A percentile compares a stretch with the other conserved stretches of the same genome.
These are phyloP conservation scores for Oreohelix idahoensis DNA, from an alignment of 1,140 invertebrate species.

Conservation along the genomic window DNA sequence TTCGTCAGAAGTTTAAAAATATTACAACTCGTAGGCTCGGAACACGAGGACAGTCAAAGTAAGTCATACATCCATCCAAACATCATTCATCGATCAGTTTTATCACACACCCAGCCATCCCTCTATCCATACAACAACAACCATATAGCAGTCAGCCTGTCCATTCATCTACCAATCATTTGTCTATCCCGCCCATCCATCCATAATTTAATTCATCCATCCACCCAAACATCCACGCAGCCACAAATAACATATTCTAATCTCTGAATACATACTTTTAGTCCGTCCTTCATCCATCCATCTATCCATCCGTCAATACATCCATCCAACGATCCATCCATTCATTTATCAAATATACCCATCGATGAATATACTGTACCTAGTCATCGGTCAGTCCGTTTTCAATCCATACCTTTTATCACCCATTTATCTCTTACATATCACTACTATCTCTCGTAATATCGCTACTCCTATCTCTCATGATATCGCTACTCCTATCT, in stretches of 20 bases:
- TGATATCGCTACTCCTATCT: no score
- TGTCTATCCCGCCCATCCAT: background rate
- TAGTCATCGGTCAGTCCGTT: background rate
- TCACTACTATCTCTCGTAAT: no score
- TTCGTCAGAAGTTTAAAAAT: constrained; percentile 70
- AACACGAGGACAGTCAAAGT: constrained; percentile 72
- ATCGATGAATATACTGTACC: background rate
- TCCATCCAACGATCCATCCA: background rate
- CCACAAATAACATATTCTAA: background rate
- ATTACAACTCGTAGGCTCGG: constrained; percentile 69
- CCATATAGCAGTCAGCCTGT: no score
- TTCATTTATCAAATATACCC: background rate
- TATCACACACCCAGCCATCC: background rate
- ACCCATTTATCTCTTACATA: no score
- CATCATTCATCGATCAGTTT: background rate
- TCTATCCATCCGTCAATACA: background rate
- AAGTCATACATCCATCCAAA: no score
- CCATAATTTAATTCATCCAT: background rate
- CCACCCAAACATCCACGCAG: background rate
- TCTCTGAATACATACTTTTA: background rate
- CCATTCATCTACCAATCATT: no score
- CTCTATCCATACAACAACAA: no score
- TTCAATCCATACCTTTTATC: no score
- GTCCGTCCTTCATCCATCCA: background rate
- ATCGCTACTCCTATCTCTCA: no score